Evolutionary conservation across 2,797 vertebrate genomes (phyloP), one percentile per base, ranked within the genome.

Genomic region (Leptoclinus maculatus): DNA sequence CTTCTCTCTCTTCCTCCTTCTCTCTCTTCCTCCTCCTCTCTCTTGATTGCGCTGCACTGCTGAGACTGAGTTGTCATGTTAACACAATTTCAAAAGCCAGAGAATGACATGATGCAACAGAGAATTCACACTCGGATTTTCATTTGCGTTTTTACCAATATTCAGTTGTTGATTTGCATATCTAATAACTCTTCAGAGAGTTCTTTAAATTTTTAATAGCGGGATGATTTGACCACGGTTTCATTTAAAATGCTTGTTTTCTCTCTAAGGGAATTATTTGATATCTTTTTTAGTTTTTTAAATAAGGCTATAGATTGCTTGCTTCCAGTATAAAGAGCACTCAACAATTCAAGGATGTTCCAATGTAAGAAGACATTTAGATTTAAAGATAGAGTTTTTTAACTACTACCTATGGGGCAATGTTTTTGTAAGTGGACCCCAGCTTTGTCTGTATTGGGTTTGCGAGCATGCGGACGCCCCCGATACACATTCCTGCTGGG

Each of bases 81-180:
- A 81, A 79, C 51, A 62, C 49, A 49, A 83, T 88, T 86, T 82
- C 59, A 81, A 73, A 86, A 78, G 70, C 2, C 17, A 38, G 74
- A 62, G 43, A 65, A 64, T 41, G 63, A 77, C 68, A 80, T 43
- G 53, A 72, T 60, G 66, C 77, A 49, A 71, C 41, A 29, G 49
- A 82, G 64, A 67, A 79, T 77, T 70, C 62, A 32, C 45, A 19
- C 14, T 36, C 14, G 0, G 16, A 71, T 58, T 86, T 72, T 71
- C 23, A 73, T 76, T 79, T 59, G 8, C 43, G 39, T 78, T 78
- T 75, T 78, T 34, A 73, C 64, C 49, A 21, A 49, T 67, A 43
- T 54, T 29, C 57, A 6, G 41, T n/a, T 73, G 57, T 62, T 53
- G 14, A 63, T 47, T n/a, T 68, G 47, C 36, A 25, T 60, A 25